Evolutionary conservation across 2,888 invertebrate genomes (phyloP), one percentile per base, ranked within the genome.

Genomic region (Cosmia trapezina): DNA sequence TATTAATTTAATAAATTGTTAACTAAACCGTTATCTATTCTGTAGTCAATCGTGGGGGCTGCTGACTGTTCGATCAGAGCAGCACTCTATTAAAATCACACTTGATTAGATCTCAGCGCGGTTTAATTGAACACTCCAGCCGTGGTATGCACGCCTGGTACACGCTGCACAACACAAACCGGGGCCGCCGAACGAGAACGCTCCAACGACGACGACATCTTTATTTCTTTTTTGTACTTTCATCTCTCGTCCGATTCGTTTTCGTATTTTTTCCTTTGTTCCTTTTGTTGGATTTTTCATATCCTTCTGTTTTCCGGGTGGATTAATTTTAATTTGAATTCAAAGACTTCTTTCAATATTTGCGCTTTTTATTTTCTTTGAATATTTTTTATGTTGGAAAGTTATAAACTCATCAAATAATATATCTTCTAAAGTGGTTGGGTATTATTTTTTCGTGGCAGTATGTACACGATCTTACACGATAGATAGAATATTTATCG

Each of bases 241-340:
- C 89, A 87, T 92, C 87, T 88, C 88, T 87, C 87, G 87, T 91
- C 89, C 88, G 87, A 91, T 92, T 93, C 91, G 89, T 91, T 91
- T 93, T 93, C 87, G 89, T 88, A 88, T 90, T 91, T 90, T 91
- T 91, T 89, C 88, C 90, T 93, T 93, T 93, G 91, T 92, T 88
- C 88, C 90, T 91, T 93, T 93, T 93, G 92, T 94, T 90, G 87
- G 87, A 93, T 87, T 93, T 94, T 94, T 94, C 93, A 94, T 94
- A 94, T 94, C 91, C 92, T 93, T 92, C 92, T 93, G 92, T 93
- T 93, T 94, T 94, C 91, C 93, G 92, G 92, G 81, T 94, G 93
- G 91, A 93, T 94, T 94, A 93, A 93, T 94, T 94, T 94, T 93
- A 94, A 95, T 95, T 94, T 92, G 81, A 89, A 91, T 91, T 91